phyloP scores from a whole-genome alignment of 53 echinoderm and acorn worm genomes.

The Temnopleurus reevesii region DNA sequence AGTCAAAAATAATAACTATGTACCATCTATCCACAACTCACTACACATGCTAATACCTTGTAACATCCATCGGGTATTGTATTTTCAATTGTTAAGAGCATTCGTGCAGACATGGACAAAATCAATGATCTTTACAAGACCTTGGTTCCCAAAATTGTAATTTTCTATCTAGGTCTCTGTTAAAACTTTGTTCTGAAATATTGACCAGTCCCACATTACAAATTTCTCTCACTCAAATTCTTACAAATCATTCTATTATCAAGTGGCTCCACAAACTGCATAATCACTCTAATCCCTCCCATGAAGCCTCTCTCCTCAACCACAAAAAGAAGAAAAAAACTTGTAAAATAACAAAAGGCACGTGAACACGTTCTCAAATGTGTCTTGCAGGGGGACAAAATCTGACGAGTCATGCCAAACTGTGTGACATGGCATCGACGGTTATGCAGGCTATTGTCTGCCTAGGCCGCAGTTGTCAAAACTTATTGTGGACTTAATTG shows the following conservation, averaged over 20 bases:
- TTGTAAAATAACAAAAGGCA: neutral
- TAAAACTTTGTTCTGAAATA: too few relatives aligned
- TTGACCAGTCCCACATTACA: too few relatives aligned
- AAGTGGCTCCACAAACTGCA: neutral
- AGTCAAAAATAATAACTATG: too few relatives aligned
- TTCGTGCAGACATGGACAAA: too few relatives aligned
- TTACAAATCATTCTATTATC: neutral
- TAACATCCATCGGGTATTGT: too few relatives aligned
- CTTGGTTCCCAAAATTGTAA: too few relatives aligned
- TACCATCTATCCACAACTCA: too few relatives aligned
- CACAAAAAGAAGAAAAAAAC: neutral
- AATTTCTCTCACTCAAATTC: too few relatives aligned
- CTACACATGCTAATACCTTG: too few relatives aligned
- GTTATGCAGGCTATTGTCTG: conserved; percentile 42
- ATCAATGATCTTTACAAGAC: too few relatives aligned
- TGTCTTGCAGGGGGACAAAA: neutral
- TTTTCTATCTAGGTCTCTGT: too few relatives aligned
- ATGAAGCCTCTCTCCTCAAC: neutral
- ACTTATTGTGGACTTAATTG: conserved; percentile 33
- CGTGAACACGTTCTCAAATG: neutral
- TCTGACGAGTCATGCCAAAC: conserved; percentile 12
- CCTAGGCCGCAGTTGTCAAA: conserved; percentile 10
- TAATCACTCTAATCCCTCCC: neutral
- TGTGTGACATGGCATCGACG: neutral
- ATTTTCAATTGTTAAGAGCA: too few relatives aligned